Percentiles rank a stretch among this genome's conserved stretches.
Conservation (phyloP, 2,888 invertebrate species). For the Nasonovia ribisnigri region DNA sequence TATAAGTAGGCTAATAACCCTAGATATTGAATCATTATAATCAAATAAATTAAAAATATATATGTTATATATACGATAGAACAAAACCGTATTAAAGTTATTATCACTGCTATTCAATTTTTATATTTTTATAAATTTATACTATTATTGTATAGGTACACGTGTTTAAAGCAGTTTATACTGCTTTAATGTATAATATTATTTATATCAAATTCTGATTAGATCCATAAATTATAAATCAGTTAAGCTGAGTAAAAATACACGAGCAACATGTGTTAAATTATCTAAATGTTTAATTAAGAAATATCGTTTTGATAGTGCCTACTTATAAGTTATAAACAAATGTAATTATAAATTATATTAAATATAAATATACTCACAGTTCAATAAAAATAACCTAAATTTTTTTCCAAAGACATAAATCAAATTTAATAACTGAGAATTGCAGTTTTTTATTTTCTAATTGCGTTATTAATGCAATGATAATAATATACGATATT, state of each 20-base stretch:
- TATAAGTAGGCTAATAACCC: too few species aligned
- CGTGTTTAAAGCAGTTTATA: not conserved
- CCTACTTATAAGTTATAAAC: not conserved
- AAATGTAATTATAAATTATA: conserved; percentile 11
- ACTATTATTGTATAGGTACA: not conserved
- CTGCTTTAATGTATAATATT: not conserved
- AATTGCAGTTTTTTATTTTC: conserved; percentile 28
- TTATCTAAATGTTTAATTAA: conserved; percentile 38
- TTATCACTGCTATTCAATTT: not conserved
- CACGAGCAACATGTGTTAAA: conserved; percentile 40
- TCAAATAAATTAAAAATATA: too few species aligned
- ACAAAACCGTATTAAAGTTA: not conserved
- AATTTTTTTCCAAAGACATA: conserved; percentile 24
- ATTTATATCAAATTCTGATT: not conserved
- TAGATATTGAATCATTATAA: too few species aligned
- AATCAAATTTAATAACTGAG: conserved; percentile 1
- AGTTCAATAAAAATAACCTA: conserved; percentile 1
- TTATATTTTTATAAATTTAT: not conserved
- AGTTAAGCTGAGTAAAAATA: not conserved
- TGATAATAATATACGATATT: not conserved
- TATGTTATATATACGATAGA: not conserved
- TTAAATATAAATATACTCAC: not conserved
- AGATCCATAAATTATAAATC: conserved; percentile 25
- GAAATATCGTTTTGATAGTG: not conserved
- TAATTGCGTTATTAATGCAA: not conserved